These are phyloP conservation scores for Gymnocheta viridis DNA, from an alignment of 2,888 invertebrate genomes.

Conservation along the genomic window DNA sequence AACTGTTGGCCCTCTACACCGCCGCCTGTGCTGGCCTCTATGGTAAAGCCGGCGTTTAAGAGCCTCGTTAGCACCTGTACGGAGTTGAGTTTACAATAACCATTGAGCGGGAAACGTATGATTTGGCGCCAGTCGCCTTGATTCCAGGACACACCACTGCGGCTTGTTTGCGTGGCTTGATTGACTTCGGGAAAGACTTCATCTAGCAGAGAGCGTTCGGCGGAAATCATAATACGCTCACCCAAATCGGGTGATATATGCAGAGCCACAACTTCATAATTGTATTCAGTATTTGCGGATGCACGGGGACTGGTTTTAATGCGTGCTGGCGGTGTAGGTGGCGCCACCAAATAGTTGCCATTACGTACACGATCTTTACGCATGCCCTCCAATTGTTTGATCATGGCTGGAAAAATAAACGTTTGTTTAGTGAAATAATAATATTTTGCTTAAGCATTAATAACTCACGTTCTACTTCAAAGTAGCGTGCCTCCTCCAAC, in stretches of 20 bases:
- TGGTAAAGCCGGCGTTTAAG: slow-evolving; percentile 89
- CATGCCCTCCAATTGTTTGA: slow-evolving; percentile 87
- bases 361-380: slow-evolving; percentile 87
- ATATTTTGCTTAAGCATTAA: not conserved
- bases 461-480: slow-evolving; percentile 92
- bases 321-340: slow-evolving; percentile 81
- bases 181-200: slow-evolving; percentile 90
- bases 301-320: slow-evolving; percentile 76
- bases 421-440: not conserved
- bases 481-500: slow-evolving; percentile 94
- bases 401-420: slow-evolving; percentile 84
- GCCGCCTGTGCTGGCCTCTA: slow-evolving; percentile 92
- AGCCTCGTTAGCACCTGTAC: slow-evolving; percentile 92
- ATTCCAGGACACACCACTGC: slow-evolving; percentile 91
- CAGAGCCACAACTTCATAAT: slow-evolving; percentile 90
- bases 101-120: slow-evolving; percentile 92
- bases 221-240: slow-evolving; percentile 93
- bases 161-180: slow-evolving; percentile 89
- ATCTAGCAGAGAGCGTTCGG: slow-evolving; percentile 89
- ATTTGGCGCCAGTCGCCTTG: slow-evolving; percentile 91
- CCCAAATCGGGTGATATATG: slow-evolving; percentile 86
- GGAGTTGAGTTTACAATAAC: slow-evolving; percentile 94
- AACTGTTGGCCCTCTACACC: slow-evolving; percentile 95
- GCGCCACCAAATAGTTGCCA: slow-evolving; percentile 83
- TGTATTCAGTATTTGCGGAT: slow-evolving; percentile 79